Conservation (phyloP, 2,888 invertebrate genomes). For the Caenorhabditis imperialis region DNA sequence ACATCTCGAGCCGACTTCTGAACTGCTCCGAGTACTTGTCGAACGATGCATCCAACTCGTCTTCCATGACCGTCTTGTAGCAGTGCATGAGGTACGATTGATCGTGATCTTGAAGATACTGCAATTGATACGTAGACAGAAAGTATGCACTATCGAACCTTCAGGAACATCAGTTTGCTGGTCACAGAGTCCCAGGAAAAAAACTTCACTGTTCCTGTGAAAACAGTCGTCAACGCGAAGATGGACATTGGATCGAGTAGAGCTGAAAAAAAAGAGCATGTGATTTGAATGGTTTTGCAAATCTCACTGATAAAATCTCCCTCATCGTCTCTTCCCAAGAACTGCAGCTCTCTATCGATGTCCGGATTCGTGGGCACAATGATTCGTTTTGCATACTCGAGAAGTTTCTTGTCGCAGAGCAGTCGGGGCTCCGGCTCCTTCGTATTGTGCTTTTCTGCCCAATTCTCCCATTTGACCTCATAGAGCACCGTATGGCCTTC, state of each 20-base stretch:
- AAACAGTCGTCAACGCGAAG: not conserved
- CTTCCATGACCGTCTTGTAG: not conserved
- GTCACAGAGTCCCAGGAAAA: not conserved
- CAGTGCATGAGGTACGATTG: not conserved
- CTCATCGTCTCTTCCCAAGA: too few relatives aligned
- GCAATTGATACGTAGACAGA: too few relatives aligned
- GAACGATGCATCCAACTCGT: not conserved
- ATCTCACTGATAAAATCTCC: not conserved
- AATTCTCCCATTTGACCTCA: slow-evolving; percentile 1
- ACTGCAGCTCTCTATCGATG: too few relatives aligned
- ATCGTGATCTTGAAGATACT: not conserved
- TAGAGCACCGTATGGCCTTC: not conserved
- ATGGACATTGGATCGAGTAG: not conserved
- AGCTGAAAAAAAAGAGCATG: not conserved
- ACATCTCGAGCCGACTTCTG: not conserved
- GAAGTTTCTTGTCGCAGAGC: not conserved
- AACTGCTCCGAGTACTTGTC: not conserved
- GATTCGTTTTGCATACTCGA: not conserved
- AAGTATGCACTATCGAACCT: not conserved
- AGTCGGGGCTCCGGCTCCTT: slow-evolving; percentile 1
- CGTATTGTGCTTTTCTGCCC: not conserved
- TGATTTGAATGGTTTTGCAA: not conserved
- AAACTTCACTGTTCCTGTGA: not conserved
- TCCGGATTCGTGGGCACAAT: not conserved
- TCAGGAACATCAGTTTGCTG: slow-evolving; percentile 1